Percentiles rank a stretch among this genome's conserved stretches.
These are phyloP conservation scores for Astyanax mexicanus DNA, from an alignment of 2,797 vertebrate genomes.

Conservation along the genomic window DNA sequence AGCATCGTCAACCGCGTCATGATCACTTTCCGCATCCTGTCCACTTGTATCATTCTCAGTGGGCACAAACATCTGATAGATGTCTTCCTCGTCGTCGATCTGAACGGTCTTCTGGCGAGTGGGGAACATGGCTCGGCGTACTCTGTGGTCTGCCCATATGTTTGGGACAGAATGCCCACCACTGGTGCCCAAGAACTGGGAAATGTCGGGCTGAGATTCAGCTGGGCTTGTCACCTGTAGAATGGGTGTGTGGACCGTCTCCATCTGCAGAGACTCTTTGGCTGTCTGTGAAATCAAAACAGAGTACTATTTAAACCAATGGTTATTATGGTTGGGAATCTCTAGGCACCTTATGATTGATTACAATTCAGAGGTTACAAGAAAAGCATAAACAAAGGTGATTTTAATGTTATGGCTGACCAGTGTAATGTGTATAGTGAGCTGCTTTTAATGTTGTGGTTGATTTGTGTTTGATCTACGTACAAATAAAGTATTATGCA, in stretches of 20 bases:
- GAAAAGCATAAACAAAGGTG: too few species aligned
- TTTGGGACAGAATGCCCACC: constrained; percentile 79
- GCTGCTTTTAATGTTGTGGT: too few species aligned
- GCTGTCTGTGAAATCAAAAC: constrained; percentile 76
- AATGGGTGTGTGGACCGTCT: constrained; percentile 77
- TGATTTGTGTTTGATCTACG: too few species aligned
- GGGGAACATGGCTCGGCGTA: constrained; percentile 91
- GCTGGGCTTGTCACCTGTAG: constrained; percentile 72
- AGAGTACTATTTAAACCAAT: background rate
- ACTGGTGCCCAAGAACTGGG: constrained; percentile 78
- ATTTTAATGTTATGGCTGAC: too few species aligned
- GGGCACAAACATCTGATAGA: constrained; percentile 95
- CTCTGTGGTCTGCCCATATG: constrained; percentile 94
- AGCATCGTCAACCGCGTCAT: constrained; percentile 57
- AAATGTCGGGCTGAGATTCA: constrained; percentile 76
- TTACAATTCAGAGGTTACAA: too few species aligned
- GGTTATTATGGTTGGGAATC: too few species aligned
- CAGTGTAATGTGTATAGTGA: too few species aligned
- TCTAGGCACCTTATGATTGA: too few species aligned
- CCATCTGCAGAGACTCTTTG: constrained; percentile 85
- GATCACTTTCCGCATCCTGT: constrained; percentile 69
- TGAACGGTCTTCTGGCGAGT: constrained; percentile 85
- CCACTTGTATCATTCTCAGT: constrained; percentile 73
- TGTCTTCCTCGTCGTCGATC: constrained; percentile 89
- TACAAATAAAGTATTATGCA: too few species aligned